Conservation (phyloP, 2,888 invertebrate genomes). For the Adelphocoris suturalis region DNA sequence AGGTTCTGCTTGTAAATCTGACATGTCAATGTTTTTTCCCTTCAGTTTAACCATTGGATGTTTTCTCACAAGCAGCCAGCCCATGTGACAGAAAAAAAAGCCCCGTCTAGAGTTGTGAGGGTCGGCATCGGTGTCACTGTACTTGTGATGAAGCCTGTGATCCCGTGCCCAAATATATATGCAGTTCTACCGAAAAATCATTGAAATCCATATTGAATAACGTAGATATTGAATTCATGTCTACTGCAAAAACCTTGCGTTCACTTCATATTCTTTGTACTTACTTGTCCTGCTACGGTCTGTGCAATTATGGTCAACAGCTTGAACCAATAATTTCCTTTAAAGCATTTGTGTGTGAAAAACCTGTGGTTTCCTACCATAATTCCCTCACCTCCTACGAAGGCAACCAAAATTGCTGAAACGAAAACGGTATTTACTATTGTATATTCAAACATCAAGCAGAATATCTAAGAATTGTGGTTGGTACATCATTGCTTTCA, state of each 20-base stretch:
- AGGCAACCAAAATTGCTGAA: slow-evolving; percentile 15
- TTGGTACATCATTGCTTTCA: not conserved
- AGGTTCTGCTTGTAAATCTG: slow-evolving; percentile 86
- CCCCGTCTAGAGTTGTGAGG: slow-evolving; percentile 90
- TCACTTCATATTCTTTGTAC: not conserved
- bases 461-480: not conserved
- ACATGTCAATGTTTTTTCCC: slow-evolving; percentile 84
- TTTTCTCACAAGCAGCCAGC: slow-evolving; percentile 90
- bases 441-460: too few species aligned
- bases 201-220: not conserved
- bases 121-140: slow-evolving; percentile 86
- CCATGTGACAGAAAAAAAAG: slow-evolving; percentile 93
- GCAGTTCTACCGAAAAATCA: slow-evolving; percentile 64
- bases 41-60: slow-evolving; percentile 87
- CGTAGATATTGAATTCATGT: not conserved
- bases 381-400: not conserved
- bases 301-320: slow-evolving; percentile 18
- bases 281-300: slow-evolving; percentile 60
- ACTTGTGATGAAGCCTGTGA: slow-evolving; percentile 90
- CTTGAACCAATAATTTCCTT: slow-evolving; percentile 65
- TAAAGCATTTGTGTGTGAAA: slow-evolving; percentile 61
- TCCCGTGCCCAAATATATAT: slow-evolving; percentile 88
- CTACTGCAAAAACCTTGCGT: not conserved
- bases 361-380: slow-evolving; percentile 60
- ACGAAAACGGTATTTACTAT: not conserved